Conservation (phyloP, 2,797 vertebrate genomes). For the Remorina albescens region DNA sequence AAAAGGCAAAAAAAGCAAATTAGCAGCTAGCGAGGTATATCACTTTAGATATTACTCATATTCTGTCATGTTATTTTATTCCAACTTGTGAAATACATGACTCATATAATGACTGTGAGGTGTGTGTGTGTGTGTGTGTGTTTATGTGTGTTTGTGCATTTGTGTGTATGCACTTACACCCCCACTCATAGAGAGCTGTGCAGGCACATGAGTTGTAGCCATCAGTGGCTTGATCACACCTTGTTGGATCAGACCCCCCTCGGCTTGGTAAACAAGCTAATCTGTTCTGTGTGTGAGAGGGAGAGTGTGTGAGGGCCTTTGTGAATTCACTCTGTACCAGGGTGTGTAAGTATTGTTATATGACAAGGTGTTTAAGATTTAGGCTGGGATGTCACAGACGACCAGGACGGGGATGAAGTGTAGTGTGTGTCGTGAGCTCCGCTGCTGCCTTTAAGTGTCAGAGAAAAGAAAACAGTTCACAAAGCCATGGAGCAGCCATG, state of each 20-base stretch:
- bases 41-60: conserved; percentile 16
- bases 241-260: conserved; percentile 76
- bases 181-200: conserved; percentile 69
- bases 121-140: conserved; percentile 28
- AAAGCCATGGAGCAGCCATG: background rate
- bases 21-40: background rate
- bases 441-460: conserved; percentile 6
- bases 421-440: conserved; percentile 34
- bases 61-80: background rate
- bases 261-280: conserved; percentile 80
- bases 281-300: conserved; percentile 58
- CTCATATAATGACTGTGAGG: conserved; percentile 30
- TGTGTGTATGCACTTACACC: conserved; percentile 13
- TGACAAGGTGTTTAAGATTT: conserved; percentile 82
- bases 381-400: conserved; percentile 44
- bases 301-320: conserved; percentile 6
- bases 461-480: background rate
- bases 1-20: background rate
- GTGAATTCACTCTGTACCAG: conserved; percentile 38
- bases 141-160: conserved; percentile 35
- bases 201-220: conserved; percentile 76
- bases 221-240: conserved; percentile 77
- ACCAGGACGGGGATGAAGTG: conserved; percentile 31
- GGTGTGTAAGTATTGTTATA: conserved; percentile 52
- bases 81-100: conserved; percentile 45